These are phyloP conservation scores for Myotis findleyi DNA, from an alignment of 2,797 vertebrate genomes.

Conservation along the genomic window DNA sequence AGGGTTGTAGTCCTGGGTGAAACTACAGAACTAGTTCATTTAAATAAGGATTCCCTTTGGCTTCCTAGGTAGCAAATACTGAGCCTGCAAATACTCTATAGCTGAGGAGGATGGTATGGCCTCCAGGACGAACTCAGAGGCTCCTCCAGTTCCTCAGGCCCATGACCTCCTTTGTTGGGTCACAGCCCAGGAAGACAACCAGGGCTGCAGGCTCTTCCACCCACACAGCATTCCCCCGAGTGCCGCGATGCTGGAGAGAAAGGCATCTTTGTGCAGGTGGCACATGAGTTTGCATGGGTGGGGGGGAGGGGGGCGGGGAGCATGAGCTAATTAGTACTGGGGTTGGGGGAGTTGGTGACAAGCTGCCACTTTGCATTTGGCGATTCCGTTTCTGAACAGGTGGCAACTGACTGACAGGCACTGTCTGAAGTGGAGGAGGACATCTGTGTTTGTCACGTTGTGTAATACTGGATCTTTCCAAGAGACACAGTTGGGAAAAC, in stretches of 20 bases:
- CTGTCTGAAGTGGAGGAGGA: constrained; percentile 69
- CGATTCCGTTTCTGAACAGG: constrained; percentile 75
- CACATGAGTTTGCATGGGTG: constrained; percentile 38
- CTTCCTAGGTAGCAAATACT: not conserved
- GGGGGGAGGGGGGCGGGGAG: not conserved
- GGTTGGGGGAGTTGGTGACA: constrained; percentile 66
- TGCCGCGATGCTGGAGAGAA: not conserved
- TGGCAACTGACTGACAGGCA: constrained; percentile 74
- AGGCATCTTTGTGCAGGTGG: not conserved
- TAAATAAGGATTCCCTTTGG: not conserved
- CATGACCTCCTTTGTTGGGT: not conserved
- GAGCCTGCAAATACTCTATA: not conserved
- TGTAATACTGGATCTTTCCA: constrained; percentile 56
- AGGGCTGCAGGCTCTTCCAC: not conserved
- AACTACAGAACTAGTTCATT: not conserved
- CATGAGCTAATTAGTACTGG: constrained; percentile 15
- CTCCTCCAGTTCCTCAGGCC: not conserved
- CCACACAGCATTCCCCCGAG: not conserved
- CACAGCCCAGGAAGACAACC: not conserved
- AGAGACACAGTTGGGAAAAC: constrained; percentile 77
- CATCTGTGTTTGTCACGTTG: constrained; percentile 70
- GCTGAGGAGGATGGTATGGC: not conserved
- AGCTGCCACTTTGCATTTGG: constrained; percentile 63
- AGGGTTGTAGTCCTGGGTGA: not conserved
- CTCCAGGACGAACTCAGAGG: not conserved